Percentiles rank a stretch among this genome's conserved stretches.
phyloP scores from a whole-genome alignment of 1,140 invertebrate species.

The Scaptomyza montana region DNA sequence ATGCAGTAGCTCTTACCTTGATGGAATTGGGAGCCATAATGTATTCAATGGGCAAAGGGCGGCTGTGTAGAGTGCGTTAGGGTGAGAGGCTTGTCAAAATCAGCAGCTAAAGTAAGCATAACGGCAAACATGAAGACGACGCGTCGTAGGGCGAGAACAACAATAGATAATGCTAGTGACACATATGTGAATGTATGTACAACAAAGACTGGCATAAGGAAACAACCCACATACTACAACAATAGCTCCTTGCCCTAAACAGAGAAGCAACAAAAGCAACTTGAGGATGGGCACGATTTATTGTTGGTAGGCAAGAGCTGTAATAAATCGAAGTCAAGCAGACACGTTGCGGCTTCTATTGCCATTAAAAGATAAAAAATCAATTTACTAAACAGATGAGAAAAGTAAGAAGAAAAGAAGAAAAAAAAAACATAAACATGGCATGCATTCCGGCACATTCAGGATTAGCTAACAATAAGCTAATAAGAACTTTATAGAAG shows the following conservation, averaged over 20 bases:
- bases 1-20: background rate
- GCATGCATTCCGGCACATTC: conserved; percentile 1
- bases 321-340: conserved; percentile 46
- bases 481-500: conserved; percentile 16
- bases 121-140: conserved; percentile 10
- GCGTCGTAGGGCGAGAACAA: conserved; percentile 18
- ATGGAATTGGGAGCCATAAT: conserved; percentile 39
- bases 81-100: conserved; percentile 24
- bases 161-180: conserved; percentile 59
- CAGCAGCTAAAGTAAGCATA: conserved; percentile 30
- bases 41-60: background rate
- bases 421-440: conserved; percentile 16
- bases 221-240: conserved; percentile 26
- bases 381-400: conserved; percentile 8
- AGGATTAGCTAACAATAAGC: conserved; percentile 22
- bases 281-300: conserved; percentile 39
- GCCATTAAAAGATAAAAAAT: conserved; percentile 41
- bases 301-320: conserved; percentile 28
- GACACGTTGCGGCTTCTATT: conserved; percentile 15
- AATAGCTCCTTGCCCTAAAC: conserved; percentile 15
- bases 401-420: conserved; percentile 2
- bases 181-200: conserved; percentile 31
- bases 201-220: conserved; percentile 22
- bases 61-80: background rate
- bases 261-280: conserved; percentile 8